Evolutionary conservation across 2,113 vertebrate genomes (phyloP), one percentile per base, ranked within the genome.

Genomic region (Leuciscus idus): DNA sequence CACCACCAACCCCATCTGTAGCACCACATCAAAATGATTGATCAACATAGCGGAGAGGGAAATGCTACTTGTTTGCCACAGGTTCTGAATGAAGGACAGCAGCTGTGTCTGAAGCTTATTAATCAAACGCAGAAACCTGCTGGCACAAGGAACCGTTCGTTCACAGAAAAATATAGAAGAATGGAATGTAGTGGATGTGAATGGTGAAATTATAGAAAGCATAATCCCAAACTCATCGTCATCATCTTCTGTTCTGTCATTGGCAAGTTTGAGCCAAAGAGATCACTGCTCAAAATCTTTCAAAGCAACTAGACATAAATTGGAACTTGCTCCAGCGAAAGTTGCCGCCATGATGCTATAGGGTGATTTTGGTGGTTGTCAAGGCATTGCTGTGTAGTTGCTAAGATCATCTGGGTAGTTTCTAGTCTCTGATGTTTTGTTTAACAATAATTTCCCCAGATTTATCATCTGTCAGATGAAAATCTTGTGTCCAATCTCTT

Each of bases 1-100:
- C 13, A 81, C 46, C 15, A 68, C 43, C 59, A 68, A 36, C 62
- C n/a, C 26, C 80, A 82, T 82, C 62, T 82, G 15, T 66, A 23
- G 62, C 4, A 7, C 36, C 79, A n/a, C 79, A 68, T 82, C 62
- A 70, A 15, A 70, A 52, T 82, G 62, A 52, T 52, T 50, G 80
- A 82, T 82, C 62, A 68, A 28, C 43, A 70, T 50, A 82, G 26
- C 4, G 4, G 43, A 70, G 23, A 70, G 46, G 80, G 62, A 82
- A 43, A 48, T 12, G 59, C 33, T 43, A 61, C 36, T 39, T 81
- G 39, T 81, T 62, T 62, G 33, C 30, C 55, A 43, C 78, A 80
- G 78, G 79, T 15, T 66, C 48, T 77, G 26, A 77, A 28, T 81
- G 36, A 81, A 1, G n/a, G 43, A 64, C 79, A 66, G 36, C 79